These are phyloP conservation scores for Laothoe populi DNA, from an alignment of 2,888 invertebrate species.

Conservation along the genomic window DNA sequence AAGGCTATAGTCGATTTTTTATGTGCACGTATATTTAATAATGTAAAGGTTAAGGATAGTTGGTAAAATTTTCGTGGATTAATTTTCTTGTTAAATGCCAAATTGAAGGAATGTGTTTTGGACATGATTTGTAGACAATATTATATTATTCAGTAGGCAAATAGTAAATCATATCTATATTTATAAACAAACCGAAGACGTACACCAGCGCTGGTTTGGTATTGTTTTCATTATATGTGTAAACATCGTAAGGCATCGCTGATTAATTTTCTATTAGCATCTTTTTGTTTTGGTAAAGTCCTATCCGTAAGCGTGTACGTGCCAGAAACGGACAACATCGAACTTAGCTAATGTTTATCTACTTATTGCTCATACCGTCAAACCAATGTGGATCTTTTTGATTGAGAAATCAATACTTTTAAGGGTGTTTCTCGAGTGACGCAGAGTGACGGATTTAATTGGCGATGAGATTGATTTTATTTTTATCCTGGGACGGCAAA, in stretches of 20 bases:
- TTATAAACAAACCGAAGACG: conserved; percentile 2
- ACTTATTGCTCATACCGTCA: not conserved
- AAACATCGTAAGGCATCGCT: conserved; percentile 12
- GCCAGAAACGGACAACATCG: conserved; percentile 26
- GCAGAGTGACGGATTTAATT: not conserved
- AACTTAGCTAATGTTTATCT: not conserved
- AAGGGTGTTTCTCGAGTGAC: not conserved
- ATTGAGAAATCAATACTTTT: not conserved
- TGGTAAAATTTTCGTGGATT: too few species aligned
- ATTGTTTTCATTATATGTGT: conserved; percentile 17
- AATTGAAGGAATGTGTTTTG: not conserved
- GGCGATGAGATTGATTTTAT: not conserved
- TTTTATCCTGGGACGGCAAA: not conserved
- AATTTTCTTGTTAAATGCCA: too few species aligned
- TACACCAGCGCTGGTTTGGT: not conserved
- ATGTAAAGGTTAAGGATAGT: too few species aligned
- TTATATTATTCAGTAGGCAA: not conserved
- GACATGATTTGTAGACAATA: not conserved
- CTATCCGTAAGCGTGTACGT: conserved; percentile 1
- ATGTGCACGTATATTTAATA: too few species aligned
- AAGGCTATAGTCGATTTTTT: too few species aligned
- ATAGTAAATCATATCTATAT: not conserved
- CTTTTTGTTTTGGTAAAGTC: conserved; percentile 10
- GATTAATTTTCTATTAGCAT: conserved; percentile 20
- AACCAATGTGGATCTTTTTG: not conserved